Evolutionary conservation across 2,113 vertebrate genomes (phyloP).

Genomic region (Pheucticus melanocephalus): DNA sequence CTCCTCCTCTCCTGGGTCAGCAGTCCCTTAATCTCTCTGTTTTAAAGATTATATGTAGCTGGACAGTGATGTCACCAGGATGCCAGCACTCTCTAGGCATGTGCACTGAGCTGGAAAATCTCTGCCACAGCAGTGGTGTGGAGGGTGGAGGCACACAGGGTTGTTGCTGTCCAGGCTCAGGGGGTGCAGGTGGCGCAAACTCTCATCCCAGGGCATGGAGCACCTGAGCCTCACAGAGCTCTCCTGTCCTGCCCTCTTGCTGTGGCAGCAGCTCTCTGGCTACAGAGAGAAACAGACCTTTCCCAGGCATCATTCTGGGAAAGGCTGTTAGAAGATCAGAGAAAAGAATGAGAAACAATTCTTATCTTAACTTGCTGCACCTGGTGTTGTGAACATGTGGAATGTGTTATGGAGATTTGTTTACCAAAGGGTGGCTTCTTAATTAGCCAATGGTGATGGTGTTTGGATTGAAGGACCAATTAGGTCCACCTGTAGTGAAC

Average conservation of each 20-base stretch:
- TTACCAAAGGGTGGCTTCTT: not conserved
- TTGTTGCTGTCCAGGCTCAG: not conserved
- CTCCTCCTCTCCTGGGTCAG: not conserved
- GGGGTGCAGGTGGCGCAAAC: rapidly evolving
- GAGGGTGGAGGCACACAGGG: not conserved
- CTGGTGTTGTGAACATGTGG: not conserved
- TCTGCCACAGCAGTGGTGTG: not conserved
- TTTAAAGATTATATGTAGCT: not conserved
- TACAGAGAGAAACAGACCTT: not conserved
- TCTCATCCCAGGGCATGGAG: not conserved
- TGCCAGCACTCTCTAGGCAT: not conserved
- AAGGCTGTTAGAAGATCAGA: not conserved
- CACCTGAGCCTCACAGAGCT: not conserved
- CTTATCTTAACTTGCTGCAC: not conserved
- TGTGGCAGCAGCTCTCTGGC: not conserved
- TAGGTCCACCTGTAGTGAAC: not conserved
- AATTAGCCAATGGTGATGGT: not conserved
- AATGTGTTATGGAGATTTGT: not conserved
- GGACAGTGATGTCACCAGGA: not conserved
- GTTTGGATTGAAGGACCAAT: not conserved
- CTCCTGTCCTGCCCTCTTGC: not conserved
- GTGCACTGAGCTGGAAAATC: not conserved
- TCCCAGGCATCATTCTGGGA: not conserved
- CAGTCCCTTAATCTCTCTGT: not conserved
- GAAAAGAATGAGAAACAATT: not conserved